These are phyloP conservation scores for Dioctria linearis DNA, from an alignment of 2,888 invertebrate species.

Conservation along the genomic window DNA sequence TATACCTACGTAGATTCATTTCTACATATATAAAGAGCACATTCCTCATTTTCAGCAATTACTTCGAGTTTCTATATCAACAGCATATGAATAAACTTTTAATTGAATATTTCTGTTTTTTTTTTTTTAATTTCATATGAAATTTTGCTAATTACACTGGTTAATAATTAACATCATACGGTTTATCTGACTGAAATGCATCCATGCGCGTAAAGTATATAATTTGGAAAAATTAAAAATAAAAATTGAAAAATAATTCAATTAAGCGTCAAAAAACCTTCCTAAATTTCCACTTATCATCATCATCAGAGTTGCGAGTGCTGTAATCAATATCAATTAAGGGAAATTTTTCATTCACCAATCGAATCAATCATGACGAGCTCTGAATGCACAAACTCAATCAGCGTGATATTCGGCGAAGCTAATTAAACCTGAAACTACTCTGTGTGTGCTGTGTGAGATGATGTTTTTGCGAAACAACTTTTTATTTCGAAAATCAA, in stretches of 20 bases:
- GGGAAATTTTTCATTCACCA: slow-evolving; percentile 24
- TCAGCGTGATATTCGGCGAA: slow-evolving; percentile 1
- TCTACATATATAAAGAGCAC: too few relatives aligned
- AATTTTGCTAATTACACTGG: neutral
- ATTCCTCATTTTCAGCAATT: too few relatives aligned
- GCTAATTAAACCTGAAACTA: slow-evolving; percentile 4
- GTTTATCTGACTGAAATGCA: neutral
- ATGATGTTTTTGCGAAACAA: neutral
- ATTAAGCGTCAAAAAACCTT: neutral
- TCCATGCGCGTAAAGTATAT: neutral
- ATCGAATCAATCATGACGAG: slow-evolving; percentile 24
- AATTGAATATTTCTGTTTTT: too few relatives aligned
- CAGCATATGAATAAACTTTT: too few relatives aligned
- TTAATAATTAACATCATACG: neutral
- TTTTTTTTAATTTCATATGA: neutral
- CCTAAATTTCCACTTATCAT: slow-evolving; percentile 8
- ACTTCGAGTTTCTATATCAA: too few relatives aligned
- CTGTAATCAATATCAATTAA: slow-evolving; percentile 22
- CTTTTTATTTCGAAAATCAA: neutral
- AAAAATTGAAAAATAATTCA: neutral
- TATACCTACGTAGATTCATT: too few relatives aligned
- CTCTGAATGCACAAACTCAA: slow-evolving; percentile 11
- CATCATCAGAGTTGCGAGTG: neutral
- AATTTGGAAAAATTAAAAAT: neutral
- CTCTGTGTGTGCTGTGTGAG: neutral